Conservation (phyloP, 2,113 vertebrate genomes). For the Aramus guarauna region DNA sequence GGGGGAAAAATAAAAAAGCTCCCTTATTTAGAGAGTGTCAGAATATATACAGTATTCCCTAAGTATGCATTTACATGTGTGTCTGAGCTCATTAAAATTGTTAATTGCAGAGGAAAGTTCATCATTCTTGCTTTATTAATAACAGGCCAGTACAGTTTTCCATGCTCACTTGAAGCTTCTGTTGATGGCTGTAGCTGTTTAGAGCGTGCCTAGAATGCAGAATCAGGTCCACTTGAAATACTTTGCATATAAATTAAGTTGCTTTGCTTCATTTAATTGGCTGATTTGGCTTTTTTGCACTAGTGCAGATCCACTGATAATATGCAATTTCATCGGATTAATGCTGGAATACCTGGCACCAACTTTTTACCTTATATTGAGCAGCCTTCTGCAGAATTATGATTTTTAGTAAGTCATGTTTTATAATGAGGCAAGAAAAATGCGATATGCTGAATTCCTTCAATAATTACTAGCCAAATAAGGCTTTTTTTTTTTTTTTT, state of each 20-base stretch:
- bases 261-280: conserved; percentile 34
- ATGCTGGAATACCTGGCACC: not conserved
- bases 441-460: not conserved
- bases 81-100: conserved; percentile 56
- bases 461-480: not conserved
- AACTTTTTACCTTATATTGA: not conserved
- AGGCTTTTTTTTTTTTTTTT: conserved; percentile 37
- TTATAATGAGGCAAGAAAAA: not conserved
- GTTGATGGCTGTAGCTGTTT: conserved; percentile 12
- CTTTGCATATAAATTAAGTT: conserved; percentile 32
- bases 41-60: not conserved
- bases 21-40: conserved; percentile 58
- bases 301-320: not conserved
- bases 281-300: not conserved
- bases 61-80: conserved; percentile 9
- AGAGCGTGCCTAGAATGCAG: conserved; percentile 17
- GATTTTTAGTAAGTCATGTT: conserved; percentile 6
- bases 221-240: conserved; percentile 32
- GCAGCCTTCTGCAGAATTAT: not conserved
- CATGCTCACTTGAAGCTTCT: conserved; percentile 3
- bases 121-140: conserved; percentile 34
- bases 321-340: not conserved
- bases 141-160: not conserved
- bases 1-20: conserved; percentile 21
- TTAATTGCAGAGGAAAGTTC: conserved; percentile 57